phyloP scores from a whole-genome alignment of 2,113 vertebrate species.

The Chloropsis hardwickii region DNA sequence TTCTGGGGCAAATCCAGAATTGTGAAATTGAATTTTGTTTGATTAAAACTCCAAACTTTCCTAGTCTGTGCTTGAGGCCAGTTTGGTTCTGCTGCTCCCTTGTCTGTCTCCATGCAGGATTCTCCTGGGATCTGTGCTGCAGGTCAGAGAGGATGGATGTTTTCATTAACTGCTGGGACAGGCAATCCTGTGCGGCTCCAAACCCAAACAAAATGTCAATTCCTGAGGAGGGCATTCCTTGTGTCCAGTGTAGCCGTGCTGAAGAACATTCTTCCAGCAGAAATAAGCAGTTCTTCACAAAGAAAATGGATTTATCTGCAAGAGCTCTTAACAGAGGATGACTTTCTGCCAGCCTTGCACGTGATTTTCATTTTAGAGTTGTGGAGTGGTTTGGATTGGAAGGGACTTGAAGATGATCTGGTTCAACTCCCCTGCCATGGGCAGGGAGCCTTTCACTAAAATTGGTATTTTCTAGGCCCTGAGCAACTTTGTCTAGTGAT shows the following conservation, averaged over 20 bases:
- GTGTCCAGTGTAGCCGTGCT: not conserved
- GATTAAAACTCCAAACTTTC: not conserved
- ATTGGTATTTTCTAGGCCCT: not conserved
- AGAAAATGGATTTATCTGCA: not conserved
- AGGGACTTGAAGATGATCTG: not conserved
- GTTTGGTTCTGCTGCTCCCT: not conserved
- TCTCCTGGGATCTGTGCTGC: rapidly evolving
- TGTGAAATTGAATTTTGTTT: not conserved
- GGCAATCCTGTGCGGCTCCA: not conserved
- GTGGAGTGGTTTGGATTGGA: not conserved
- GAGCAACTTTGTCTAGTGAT: not conserved
- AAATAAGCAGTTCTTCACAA: not conserved
- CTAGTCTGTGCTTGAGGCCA: not conserved
- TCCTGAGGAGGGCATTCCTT: not conserved
- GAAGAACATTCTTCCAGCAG: not conserved
- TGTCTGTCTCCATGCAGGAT: not conserved
- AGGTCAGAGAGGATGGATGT: not conserved
- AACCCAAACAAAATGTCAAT: not conserved
- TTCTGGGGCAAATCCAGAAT: not conserved
- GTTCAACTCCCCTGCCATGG: not conserved
- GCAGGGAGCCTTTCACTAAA: not conserved
- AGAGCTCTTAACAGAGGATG: not conserved
- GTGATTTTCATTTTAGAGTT: not conserved
- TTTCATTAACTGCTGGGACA: not conserved
- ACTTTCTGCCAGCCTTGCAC: not conserved